These are phyloP conservation scores for Pardosa pseudoannulata DNA, from an alignment of 2,888 invertebrate species.

Conservation along the genomic window DNA sequence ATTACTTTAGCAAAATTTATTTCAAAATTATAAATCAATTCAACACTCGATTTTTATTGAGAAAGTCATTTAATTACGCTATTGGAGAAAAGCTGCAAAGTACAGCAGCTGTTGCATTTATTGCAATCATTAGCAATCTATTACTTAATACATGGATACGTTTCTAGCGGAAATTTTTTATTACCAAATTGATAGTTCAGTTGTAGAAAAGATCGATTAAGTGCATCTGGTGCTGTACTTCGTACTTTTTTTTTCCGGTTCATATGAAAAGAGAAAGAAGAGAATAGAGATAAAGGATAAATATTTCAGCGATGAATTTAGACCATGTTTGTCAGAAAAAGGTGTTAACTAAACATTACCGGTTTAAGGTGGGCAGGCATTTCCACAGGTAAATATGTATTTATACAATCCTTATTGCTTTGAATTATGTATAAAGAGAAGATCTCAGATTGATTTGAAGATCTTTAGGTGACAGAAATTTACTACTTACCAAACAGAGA, in stretches of 20 bases:
- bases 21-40: constrained; percentile 40
- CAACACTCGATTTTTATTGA: constrained; percentile 25
- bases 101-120: constrained; percentile 42
- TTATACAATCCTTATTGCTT: not conserved
- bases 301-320: not conserved
- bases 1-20: not conserved
- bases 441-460: not conserved
- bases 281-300: not conserved
- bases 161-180: constrained; percentile 22
- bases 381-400: not conserved
- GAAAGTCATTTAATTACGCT: constrained; percentile 42
- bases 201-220: constrained; percentile 51
- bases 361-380: not conserved
- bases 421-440: not conserved
- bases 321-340: not conserved
- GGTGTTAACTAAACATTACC: constrained; percentile 10
- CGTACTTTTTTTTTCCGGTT: constrained; percentile 12
- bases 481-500: no score
- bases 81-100: not conserved
- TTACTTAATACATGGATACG: constrained; percentile 44
- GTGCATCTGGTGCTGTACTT: constrained; percentile 31
- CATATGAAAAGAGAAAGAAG: constrained; percentile 1
- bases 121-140: constrained; percentile 47
- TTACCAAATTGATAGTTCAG: constrained; percentile 22
- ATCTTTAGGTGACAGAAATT: no score